Conservation (phyloP, 2,113 vertebrate genomes). For the Gulo gulo region DNA sequence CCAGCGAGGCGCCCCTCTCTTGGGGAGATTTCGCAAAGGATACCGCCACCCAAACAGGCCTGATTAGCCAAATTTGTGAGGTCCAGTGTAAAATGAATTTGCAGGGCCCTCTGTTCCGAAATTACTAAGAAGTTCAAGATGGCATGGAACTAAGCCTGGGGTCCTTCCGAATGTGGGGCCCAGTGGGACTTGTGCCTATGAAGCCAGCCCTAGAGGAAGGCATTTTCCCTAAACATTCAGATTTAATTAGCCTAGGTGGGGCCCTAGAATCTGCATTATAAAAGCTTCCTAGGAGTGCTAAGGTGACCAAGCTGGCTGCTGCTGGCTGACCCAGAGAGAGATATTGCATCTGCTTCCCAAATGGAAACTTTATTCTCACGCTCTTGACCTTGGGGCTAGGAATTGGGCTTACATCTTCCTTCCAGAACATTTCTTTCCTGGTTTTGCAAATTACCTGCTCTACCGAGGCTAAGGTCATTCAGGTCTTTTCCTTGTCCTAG, state of each 20-base stretch:
- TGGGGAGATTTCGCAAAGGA: background rate
- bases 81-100: background rate
- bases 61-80: background rate
- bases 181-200: background rate
- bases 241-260: background rate
- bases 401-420: background rate
- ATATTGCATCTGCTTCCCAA: background rate
- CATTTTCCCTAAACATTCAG: background rate
- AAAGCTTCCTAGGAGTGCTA: background rate
- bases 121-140: background rate
- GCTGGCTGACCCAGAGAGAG: background rate
- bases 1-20: background rate
- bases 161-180: rapidly evolving
- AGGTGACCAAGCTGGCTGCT: background rate
- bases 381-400: background rate
- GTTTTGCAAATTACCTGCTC: background rate
- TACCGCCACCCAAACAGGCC: background rate
- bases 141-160: background rate
- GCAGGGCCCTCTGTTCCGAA: background rate
- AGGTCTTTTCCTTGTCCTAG: background rate
- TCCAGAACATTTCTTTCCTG: background rate
- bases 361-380: background rate
- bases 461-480: background rate
- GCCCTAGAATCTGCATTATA: background rate
- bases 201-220: background rate